Evolutionary conservation across 2,888 invertebrate genomes (phyloP).

Genomic region (Hofmannophila pseudospretella): DNA sequence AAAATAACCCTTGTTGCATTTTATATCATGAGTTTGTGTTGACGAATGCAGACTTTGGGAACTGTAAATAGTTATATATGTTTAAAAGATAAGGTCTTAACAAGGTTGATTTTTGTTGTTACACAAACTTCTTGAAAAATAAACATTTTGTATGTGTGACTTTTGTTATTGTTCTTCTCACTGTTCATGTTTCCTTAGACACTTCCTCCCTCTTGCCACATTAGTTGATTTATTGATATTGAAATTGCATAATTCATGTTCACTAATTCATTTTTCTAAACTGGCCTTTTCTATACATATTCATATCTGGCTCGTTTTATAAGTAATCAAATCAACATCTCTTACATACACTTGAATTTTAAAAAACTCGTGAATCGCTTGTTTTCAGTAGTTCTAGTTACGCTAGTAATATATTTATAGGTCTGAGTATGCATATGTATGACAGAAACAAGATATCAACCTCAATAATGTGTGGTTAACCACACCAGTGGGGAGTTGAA

Average conservation of each 20-base stretch:
- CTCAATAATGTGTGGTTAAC: conserved; percentile 13
- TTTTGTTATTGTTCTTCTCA: conserved; percentile 45
- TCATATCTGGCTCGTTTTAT: too few species aligned
- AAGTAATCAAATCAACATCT: too few species aligned
- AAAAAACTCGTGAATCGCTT: too few species aligned
- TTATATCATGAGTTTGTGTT: conserved; percentile 73
- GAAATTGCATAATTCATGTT: neutral
- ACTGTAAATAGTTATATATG: conserved; percentile 77
- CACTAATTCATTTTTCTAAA: too few species aligned
- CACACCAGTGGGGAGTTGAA: conserved; percentile 16
- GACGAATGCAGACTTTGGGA: conserved; percentile 70
- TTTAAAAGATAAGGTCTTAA: conserved; percentile 74
- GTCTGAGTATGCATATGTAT: too few species aligned
- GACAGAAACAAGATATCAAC: neutral
- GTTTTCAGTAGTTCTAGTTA: too few species aligned
- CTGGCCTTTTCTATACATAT: too few species aligned
- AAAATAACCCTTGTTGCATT: conserved; percentile 74
- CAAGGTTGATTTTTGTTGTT: conserved; percentile 78
- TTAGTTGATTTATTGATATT: neutral
- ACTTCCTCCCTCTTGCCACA: neutral
- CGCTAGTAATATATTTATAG: too few species aligned
- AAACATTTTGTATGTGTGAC: conserved; percentile 78
- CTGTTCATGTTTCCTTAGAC: neutral
- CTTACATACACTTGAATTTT: too few species aligned
- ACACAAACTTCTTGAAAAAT: conserved; percentile 76